These are phyloP conservation scores for Drosophila athabasca DNA, from an alignment of 1,140 invertebrate genomes.

Conservation along the genomic window DNA sequence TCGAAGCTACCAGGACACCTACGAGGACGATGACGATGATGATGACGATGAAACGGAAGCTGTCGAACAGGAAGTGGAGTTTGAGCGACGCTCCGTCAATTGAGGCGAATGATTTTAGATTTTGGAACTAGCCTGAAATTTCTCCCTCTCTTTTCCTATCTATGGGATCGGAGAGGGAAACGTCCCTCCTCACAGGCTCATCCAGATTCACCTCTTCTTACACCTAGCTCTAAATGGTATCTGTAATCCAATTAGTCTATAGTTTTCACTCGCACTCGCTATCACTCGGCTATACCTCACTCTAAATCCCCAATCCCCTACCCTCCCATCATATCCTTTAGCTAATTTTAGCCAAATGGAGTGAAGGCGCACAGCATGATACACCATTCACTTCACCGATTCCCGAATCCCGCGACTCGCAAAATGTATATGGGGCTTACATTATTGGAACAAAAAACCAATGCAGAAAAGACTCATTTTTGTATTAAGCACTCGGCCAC, in stretches of 20 bases:
- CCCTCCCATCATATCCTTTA: constrained; percentile 21
- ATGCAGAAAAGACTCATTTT: constrained; percentile 48
- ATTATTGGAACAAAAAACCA: constrained; percentile 12
- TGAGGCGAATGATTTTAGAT: constrained; percentile 35
- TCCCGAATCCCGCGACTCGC: too few species aligned
- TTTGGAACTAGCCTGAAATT: background rate
- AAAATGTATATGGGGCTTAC: too few species aligned
- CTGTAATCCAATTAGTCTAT: constrained; percentile 42
- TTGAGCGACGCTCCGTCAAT: constrained; percentile 13
- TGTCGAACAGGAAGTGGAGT: constrained; percentile 22
- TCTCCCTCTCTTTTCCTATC: constrained; percentile 14
- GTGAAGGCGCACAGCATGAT: too few species aligned
- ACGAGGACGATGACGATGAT: constrained; percentile 13
- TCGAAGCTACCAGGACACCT: constrained; percentile 30
- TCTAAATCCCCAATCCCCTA: constrained; percentile 1
- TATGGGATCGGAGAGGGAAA: constrained; percentile 8
- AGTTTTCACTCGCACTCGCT: constrained; percentile 37
- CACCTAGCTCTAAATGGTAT: constrained; percentile 32
- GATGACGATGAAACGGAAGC: background rate
- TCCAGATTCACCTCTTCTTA: constrained; percentile 19
- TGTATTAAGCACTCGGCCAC: constrained; percentile 34
- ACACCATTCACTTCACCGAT: too few species aligned
- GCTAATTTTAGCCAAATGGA: constrained; percentile 32
- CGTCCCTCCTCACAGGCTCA: constrained; percentile 8
- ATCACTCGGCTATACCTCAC: background rate